Base-by-base conservation (phyloP, 2,888 invertebrate species). In the Eupithecia centaureata region DNA sequence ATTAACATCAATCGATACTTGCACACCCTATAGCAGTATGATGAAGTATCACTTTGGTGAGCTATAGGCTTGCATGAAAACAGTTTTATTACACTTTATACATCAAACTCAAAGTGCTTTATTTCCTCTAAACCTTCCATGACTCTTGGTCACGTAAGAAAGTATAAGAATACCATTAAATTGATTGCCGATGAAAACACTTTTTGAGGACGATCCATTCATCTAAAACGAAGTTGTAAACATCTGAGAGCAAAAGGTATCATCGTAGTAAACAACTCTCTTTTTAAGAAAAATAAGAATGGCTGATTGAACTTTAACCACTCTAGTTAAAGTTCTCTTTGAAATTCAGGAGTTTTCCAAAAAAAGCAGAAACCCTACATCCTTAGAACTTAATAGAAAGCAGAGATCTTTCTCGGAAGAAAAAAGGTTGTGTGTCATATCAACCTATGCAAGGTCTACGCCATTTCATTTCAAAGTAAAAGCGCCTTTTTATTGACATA, bases 1-100 rank as follows among this genome's bases (percentile, higher is more conserved):
- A 81, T 81, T 76, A 76, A 79, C 79, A 76, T 78, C 77, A 85
- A 86, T 86, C 86, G 81, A 85, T 85, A 84, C 73, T 73, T 76
- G 76, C 76, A 76, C 75, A 74, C 75, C 62, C 67, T 60, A 60
- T 52, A 58, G 10, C 33, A 62, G 51, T 28, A 30, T 30, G 54
- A 28, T 32, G 52, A 52, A 10, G 32, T 27, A 22, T 15, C 58
- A 67, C 42, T 61, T 52, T 22, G 4, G 22, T 22, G 22, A 22
- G 47, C 10, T 4, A 10, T 47, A 8, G 47, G 12, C 47, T 22
- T 42, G 42, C 42, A n/a, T 38, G 1, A 35, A 15, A n/a, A n/a
- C n/a, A 5, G 18, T n/a, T 4, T 38, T 38, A 18, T n/a, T n/a
- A n/a, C n/a, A n/a, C n/a, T n/a, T n/a, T n/a, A n/a, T n/a, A n/a